Percentiles rank a stretch among this genome's conserved stretches.
These are phyloP conservation scores for Spinus olivaceus DNA, from an alignment of 2,797 vertebrate genomes.

Conservation along the genomic window DNA sequence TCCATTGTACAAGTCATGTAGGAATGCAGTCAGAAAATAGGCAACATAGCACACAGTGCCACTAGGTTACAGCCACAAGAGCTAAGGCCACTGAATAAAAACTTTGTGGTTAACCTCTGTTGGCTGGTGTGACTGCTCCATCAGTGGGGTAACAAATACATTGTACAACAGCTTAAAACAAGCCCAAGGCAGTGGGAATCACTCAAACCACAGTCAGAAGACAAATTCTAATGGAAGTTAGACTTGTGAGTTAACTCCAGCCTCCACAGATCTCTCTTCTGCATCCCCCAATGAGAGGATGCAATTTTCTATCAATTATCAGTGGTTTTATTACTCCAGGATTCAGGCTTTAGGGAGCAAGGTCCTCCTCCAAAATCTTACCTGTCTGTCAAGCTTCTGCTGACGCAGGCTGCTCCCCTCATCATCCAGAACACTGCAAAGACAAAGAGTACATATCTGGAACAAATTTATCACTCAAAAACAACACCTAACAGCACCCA, in stretches of 20 bases:
- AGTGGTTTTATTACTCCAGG: neutral
- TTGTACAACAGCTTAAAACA: neutral
- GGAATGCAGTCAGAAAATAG: neutral
- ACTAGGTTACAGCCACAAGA: neutral
- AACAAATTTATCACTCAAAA: neutral
- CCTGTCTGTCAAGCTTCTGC: constrained; percentile 98
- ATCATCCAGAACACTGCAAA: constrained; percentile 93
- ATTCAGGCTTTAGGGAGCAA: neutral
- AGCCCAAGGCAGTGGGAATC: neutral
- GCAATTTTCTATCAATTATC: neutral
- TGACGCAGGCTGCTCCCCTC: constrained; percentile 94
- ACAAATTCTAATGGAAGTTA: neutral
- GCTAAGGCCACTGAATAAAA: neutral
- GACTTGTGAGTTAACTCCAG: neutral
- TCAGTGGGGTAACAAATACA: neutral
- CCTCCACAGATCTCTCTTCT: neutral
- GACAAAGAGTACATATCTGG: neutral
- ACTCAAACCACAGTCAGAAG: neutral
- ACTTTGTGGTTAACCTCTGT: neutral
- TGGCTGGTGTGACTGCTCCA: neutral
- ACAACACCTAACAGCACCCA: neutral
- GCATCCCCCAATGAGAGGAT: neutral
- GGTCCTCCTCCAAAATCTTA: constrained; percentile 62
- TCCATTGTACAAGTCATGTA: neutral
- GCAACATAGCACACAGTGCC: neutral